phyloP scores from a whole-genome alignment of 2,797 vertebrate species.

The Falco peregrinus region DNA sequence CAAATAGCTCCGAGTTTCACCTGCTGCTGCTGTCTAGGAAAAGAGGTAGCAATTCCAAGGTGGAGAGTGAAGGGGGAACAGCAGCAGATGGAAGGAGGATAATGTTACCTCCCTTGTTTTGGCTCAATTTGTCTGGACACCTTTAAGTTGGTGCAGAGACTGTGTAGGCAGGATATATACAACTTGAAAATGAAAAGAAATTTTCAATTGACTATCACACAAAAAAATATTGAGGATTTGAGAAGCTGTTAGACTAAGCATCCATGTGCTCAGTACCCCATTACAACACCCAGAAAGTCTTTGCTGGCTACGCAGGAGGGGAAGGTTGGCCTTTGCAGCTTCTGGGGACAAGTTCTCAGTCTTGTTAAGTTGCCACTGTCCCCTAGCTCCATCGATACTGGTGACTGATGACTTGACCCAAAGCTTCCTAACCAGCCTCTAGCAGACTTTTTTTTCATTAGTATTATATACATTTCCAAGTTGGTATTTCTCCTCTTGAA shows the following conservation, averaged over 20 bases:
- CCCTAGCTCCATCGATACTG: rapidly evolving
- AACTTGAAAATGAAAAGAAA: not conserved
- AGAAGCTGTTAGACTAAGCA: not conserved
- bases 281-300: not conserved
- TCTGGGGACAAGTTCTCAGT: not conserved
- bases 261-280: not conserved
- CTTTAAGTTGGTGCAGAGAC: not conserved
- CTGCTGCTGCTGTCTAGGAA: not conserved
- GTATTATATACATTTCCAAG: not conserved
- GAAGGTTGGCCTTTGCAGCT: not conserved
- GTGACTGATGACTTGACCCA: not conserved
- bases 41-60: not conserved
- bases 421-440: not conserved
- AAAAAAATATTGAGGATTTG: not conserved
- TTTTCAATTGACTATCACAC: not conserved
- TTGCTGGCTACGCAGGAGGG: not conserved
- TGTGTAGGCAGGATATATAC: not conserved
- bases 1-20: not conserved
- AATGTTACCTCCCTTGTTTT: not conserved
- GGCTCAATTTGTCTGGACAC: not conserved
- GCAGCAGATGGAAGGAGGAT: not conserved
- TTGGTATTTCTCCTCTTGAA: not conserved
- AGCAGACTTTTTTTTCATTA: not conserved
- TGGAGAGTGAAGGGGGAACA: not conserved
- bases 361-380: not conserved